Evolutionary conservation across 30 jellyfish, hydroid and myxozoan species (phyloP).

Genomic region (Mastigias papua): DNA sequence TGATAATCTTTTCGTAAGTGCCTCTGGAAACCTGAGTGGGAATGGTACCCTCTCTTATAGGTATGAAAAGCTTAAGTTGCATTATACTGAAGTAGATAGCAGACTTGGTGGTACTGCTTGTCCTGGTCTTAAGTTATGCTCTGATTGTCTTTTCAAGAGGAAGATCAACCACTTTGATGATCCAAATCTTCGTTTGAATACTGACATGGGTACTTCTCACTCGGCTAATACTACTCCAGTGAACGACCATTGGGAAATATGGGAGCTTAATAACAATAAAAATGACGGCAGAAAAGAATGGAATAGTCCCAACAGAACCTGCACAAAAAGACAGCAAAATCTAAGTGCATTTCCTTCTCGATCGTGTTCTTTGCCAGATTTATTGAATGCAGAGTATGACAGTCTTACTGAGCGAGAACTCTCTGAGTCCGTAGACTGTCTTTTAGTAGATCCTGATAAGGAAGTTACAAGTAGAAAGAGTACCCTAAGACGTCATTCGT

Average conservation of each 20-base stretch:
- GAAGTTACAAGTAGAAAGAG: neutral
- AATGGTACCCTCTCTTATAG: too few relatives aligned
- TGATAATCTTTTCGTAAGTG: too few relatives aligned
- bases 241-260: slow-evolving; percentile 56
- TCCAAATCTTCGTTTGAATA: neutral
- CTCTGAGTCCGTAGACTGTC: neutral
- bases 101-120: neutral
- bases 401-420: neutral
- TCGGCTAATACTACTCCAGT: neutral
- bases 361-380: slow-evolving; percentile 33
- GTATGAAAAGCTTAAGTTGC: neutral
- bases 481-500: neutral
- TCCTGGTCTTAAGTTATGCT: neutral
- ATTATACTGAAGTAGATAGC: neutral
- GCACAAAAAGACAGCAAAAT: neutral
- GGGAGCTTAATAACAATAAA: slow-evolving; percentile 50
- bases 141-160: slow-evolving; percentile 3
- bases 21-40: too few relatives aligned
- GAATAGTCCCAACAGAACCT: slow-evolving; percentile 54
- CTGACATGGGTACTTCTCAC: slow-evolving; percentile 41
- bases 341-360: neutral
- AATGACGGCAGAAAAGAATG: slow-evolving; percentile 45
- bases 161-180: neutral
- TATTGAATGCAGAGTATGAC: neutral
- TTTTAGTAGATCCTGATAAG: neutral